Evolutionary conservation across 2,113 vertebrate genomes (phyloP).

Genomic region (Anguilla japonica): DNA sequence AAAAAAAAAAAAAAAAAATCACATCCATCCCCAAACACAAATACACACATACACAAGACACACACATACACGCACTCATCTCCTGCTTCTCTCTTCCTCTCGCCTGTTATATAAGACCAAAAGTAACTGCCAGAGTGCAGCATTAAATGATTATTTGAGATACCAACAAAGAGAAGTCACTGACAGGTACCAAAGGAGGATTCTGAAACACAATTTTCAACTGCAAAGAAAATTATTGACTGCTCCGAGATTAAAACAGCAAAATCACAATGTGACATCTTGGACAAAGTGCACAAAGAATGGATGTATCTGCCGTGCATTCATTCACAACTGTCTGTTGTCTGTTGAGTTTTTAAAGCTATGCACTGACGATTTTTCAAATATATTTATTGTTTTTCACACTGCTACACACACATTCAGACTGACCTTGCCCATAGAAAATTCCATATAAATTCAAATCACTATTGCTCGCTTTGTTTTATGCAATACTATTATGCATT

Average conservation of each 20-base stretch:
- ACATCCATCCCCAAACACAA: background rate
- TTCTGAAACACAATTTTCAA: constrained; percentile 72
- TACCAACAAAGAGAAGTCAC: constrained; percentile 68
- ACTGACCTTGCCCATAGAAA: constrained; percentile 35
- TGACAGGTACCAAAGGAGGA: constrained; percentile 72
- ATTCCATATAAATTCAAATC: constrained; percentile 43
- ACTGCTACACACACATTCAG: background rate
- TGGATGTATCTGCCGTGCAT: constrained; percentile 61
- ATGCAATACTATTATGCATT: background rate
- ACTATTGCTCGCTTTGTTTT: background rate
- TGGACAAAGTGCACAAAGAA: constrained; percentile 68
- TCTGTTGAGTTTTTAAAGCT: background rate
- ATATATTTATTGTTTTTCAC: background rate
- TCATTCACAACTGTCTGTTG: background rate
- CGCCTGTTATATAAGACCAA: constrained; percentile 69
- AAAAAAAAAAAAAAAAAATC: too few relatives aligned
- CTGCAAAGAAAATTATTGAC: constrained; percentile 83
- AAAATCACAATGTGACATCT: constrained; percentile 70
- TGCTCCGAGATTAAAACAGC: constrained; percentile 76
- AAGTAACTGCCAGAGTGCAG: constrained; percentile 80
- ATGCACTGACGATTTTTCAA: background rate
- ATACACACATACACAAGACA: background rate
- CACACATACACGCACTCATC: constrained; percentile 3
- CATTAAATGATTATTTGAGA: constrained; percentile 78
- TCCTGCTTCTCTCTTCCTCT: constrained; percentile 50